Percentiles rank a stretch among this genome's conserved stretches.
These are phyloP conservation scores for Garrulus glandarius DNA, from an alignment of 2,797 vertebrate genomes.

Conservation along the genomic window DNA sequence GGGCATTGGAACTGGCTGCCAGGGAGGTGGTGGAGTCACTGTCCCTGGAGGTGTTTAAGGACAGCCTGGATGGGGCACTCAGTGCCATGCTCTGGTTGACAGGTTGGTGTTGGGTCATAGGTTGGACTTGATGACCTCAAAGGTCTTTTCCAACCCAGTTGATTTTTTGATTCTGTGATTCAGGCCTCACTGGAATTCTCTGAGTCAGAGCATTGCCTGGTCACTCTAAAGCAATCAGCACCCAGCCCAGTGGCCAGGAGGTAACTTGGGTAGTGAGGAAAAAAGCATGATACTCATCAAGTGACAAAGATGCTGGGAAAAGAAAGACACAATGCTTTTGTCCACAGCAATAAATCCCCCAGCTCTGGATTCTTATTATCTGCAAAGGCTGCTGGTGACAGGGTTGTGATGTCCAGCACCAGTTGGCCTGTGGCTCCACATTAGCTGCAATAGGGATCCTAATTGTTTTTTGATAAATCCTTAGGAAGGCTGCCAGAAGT, in stretches of 20 bases:
- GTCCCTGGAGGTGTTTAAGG: background rate
- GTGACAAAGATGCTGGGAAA: background rate
- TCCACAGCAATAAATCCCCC: background rate
- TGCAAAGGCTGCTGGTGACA: background rate
- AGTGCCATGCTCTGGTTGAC: background rate
- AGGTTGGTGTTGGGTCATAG: background rate
- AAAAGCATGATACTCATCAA: background rate
- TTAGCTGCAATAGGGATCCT: background rate
- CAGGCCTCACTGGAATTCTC: background rate
- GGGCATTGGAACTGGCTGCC: background rate
- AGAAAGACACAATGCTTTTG: background rate
- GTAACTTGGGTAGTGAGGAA: conserved; percentile 26
- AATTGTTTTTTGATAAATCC: conserved; percentile 36
- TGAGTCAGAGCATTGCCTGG: background rate
- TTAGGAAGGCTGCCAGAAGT: background rate
- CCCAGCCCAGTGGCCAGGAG: background rate
- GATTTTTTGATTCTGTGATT: background rate
- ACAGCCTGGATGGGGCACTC: background rate
- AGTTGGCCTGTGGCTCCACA: background rate
- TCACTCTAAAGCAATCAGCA: background rate
- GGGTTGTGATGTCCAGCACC: background rate
- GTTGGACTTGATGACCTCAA: background rate
- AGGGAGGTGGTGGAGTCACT: background rate
- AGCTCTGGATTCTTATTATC: background rate
- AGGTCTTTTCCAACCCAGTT: background rate